These are phyloP conservation scores for Rhyzopertha dominica DNA, from an alignment of 1,140 invertebrate genomes.

Conservation along the genomic window DNA sequence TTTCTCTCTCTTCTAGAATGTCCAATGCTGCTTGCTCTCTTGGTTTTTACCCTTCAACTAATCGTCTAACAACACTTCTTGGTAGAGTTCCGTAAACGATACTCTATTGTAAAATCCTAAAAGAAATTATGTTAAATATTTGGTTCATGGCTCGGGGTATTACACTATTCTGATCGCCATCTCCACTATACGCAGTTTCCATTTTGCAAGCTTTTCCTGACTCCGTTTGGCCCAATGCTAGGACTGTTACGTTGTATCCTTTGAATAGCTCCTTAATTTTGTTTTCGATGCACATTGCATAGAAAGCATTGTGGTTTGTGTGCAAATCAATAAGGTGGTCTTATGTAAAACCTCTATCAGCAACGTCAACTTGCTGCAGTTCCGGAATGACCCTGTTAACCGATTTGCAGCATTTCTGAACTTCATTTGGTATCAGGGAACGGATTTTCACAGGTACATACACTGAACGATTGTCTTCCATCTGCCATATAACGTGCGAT, in stretches of 20 bases:
- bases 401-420: constrained; percentile 60
- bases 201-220: constrained; percentile 91
- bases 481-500: no score
- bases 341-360: constrained; percentile 77
- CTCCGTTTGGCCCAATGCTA: constrained; percentile 92
- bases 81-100: constrained; percentile 71
- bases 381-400: constrained; percentile 58
- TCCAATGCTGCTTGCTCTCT: constrained; percentile 68
- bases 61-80: constrained; percentile 76
- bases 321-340: constrained; percentile 77
- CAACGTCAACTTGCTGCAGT: constrained; percentile 65
- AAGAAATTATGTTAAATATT: constrained; percentile 69
- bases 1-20: constrained; percentile 73
- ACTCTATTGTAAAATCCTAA: constrained; percentile 68
- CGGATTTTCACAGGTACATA: constrained; percentile 76
- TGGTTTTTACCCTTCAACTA: constrained; percentile 62
- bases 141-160: constrained; percentile 80
- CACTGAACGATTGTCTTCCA: constrained; percentile 48
- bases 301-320: constrained; percentile 68
- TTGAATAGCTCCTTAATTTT: constrained; percentile 77
- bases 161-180: constrained; percentile 64
- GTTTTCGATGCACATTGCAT: constrained; percentile 66
- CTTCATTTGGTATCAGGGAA: constrained; percentile 69
- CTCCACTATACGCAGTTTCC: constrained; percentile 72
- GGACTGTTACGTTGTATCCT: constrained; percentile 85